Percentiles rank a stretch among this genome's conserved stretches.
phyloP scores from a whole-genome alignment of 2,113 vertebrate genomes.

The Agapornis roseicollis region DNA sequence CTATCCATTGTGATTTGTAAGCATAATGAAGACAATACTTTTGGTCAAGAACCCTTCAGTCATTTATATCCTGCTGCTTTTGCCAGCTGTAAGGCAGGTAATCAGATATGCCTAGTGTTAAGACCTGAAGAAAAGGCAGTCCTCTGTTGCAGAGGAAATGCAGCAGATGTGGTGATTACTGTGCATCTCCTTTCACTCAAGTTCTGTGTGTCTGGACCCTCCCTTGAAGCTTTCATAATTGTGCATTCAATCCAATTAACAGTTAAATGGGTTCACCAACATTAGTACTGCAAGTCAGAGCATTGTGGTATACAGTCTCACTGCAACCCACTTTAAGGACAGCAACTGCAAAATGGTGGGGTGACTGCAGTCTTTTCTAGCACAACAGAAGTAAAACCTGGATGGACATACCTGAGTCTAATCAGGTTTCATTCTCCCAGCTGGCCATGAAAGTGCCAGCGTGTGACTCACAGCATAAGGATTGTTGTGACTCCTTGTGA shows the following conservation, averaged over 20 bases:
- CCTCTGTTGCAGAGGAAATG: neutral
- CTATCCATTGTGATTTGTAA: neutral
- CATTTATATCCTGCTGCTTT: neutral
- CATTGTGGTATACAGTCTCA: neutral
- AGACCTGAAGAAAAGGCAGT: neutral
- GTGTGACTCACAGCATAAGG: neutral
- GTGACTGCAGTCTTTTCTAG: neutral
- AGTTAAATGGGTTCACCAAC: neutral
- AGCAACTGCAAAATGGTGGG: neutral
- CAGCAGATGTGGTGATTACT: neutral
- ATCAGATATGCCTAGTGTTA: neutral
- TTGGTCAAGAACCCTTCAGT: neutral
- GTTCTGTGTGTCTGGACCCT: neutral
- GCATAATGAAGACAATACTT: neutral
- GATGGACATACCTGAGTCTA: accelerated
- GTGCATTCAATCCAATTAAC: neutral
- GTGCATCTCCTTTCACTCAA: neutral
- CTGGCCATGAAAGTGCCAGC: neutral
- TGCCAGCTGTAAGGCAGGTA: neutral
- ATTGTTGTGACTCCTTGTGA: neutral
- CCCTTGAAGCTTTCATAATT: neutral
- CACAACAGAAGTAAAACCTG: neutral
- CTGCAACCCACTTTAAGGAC: neutral
- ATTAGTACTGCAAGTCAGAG: neutral
- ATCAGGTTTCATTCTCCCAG: neutral